Conservation (phyloP, 2,113 vertebrate species). For the Psilopogon haemacephalus region DNA sequence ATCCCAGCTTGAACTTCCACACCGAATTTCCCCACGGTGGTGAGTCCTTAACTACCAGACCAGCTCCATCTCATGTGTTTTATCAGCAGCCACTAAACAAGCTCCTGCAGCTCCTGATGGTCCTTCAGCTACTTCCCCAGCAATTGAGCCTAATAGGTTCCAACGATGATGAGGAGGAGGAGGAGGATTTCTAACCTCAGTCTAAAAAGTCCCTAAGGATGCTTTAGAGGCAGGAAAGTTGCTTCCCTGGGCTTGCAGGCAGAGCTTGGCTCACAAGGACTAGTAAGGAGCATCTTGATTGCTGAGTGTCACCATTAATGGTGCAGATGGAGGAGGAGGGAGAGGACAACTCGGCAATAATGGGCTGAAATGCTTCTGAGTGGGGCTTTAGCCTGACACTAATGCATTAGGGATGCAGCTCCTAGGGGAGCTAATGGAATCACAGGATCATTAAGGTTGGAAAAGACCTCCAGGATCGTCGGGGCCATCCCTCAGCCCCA, state of each 20-base stretch:
- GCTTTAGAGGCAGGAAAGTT: neutral
- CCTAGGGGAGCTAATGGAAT: neutral
- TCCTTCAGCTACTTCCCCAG: neutral
- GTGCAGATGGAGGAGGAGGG: neutral
- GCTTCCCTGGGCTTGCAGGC: neutral
- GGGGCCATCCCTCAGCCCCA: too few relatives aligned
- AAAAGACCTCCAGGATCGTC: too few relatives aligned
- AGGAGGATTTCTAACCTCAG: neutral
- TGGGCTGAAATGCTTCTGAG: neutral
- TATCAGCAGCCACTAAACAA: neutral
- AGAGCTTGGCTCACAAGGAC: rapidly evolving
- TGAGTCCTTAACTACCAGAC: rapidly evolving
- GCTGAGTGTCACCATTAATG: neutral
- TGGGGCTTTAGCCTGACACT: neutral
- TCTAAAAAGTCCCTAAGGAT: neutral
- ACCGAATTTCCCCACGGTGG: rapidly evolving
- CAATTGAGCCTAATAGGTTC: neutral
- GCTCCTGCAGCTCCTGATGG: neutral
- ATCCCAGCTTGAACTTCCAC: neutral
- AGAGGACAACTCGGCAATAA: neutral
- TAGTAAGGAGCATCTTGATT: neutral
- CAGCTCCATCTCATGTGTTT: rapidly evolving
- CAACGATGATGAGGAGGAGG: neutral
- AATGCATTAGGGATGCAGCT: neutral
- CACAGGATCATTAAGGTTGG: too few relatives aligned